Evolutionary conservation across 2,113 vertebrate genomes (phyloP), one percentile per base, ranked within the genome.

Genomic region (Pheucticus melanocephalus): DNA sequence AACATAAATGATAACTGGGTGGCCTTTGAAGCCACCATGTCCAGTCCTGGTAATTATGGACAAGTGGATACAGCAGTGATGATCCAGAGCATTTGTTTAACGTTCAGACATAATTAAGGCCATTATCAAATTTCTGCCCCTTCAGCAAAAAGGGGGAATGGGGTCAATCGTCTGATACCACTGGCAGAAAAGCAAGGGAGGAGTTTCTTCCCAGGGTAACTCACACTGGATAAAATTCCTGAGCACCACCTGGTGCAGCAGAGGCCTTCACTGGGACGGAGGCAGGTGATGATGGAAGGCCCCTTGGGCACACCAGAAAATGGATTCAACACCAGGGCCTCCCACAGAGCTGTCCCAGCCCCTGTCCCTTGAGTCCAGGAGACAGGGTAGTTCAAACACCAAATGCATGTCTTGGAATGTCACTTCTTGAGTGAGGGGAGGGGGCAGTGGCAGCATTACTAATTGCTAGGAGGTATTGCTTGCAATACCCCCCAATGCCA

Each of bases 11-110:
- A 94, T 90, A 96, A 86, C 97, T 94, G 96, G 96, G 96, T 97
- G 97, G 96, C 92, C 95, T 97, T 97, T 97, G 96, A 97, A 97
- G 95, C 82, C 48, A 63, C 91, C 81, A 59, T 90, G 93, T 96
- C 92, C 86, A 83, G 44, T 65, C 76, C 76, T 86, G 61, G 91
- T 94, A 96, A 96, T 96, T 96, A 90, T 21, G 72, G 80, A 82
- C 94, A 93, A 96, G 85, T 96, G 82, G 94, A 92, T 70, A 75
- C 37, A 85, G 70, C 81, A 90, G 42, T 84, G 89, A 92, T 66
- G 86, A 88, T 90, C 60, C 91, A 81, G 64, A 92, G 83, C 76
- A 77, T 88, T 96, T 23, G 20, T 93, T 93, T 88, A 88, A 94
- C 48, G 23, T 78, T 94, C 95, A 96, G 81, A 88, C 91, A 56